A percentile compares a stretch with the other conserved stretches of the same genome.
Evolutionary conservation across 2,113 vertebrate species (phyloP).

Genomic region (Marcusenius ussheri): DNA sequence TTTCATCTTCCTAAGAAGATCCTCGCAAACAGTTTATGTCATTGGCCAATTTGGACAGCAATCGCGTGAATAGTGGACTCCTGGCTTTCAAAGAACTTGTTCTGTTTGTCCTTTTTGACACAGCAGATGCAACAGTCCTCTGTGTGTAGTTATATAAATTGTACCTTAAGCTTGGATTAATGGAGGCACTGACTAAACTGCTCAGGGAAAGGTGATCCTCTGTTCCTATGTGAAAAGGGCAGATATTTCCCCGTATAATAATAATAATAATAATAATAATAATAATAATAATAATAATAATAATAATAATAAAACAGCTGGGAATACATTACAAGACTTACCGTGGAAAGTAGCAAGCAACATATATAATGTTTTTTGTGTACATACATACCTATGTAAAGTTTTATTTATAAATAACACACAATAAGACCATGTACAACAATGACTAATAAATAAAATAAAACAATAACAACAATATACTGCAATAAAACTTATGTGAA

Average conservation of each 20-base stretch:
- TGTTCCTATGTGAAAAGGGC: background rate
- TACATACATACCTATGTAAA: background rate
- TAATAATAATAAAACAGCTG: background rate
- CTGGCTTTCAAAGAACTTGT: background rate
- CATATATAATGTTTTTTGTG: background rate
- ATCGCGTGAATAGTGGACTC: background rate
- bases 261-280: background rate
- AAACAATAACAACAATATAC: background rate
- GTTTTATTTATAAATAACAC: background rate
- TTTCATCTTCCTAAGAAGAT: background rate
- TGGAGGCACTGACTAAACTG: background rate
- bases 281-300: background rate
- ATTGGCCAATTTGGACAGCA: background rate
- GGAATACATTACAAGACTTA: background rate
- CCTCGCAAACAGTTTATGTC: background rate
- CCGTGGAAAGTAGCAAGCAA: background rate
- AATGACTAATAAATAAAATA: background rate
- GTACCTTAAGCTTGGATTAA: background rate
- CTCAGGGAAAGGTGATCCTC: background rate
- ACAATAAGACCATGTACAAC: background rate
- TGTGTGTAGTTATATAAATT: background rate
- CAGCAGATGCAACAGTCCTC: background rate
- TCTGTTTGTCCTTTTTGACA: background rate
- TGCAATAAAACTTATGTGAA: background rate
- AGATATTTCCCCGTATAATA: background rate